These are phyloP conservation scores for Drosophila siamana DNA, from an alignment of 2,888 invertebrate species.

Conservation along the genomic window DNA sequence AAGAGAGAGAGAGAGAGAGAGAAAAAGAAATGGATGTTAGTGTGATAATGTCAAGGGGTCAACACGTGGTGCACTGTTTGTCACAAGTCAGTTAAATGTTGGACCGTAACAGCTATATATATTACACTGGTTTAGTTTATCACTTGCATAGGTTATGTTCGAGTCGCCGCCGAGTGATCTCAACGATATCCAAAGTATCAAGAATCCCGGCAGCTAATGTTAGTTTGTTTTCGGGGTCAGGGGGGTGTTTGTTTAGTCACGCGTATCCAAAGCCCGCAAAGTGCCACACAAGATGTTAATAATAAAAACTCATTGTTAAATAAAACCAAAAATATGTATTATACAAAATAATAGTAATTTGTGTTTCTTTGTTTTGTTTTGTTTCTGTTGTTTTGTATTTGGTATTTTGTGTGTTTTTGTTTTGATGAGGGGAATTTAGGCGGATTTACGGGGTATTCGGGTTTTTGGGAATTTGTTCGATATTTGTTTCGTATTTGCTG, in stretches of 20 bases:
- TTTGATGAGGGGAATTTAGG: slow-evolving; percentile 21
- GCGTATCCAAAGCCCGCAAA: slow-evolving; percentile 59
- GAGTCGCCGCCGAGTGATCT: slow-evolving; percentile 65
- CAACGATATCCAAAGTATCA: slow-evolving; percentile 75
- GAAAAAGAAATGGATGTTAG: slow-evolving; percentile 19
- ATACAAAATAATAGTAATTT: slow-evolving; percentile 30
- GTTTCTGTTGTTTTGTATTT: slow-evolving; percentile 7
- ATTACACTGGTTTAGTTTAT: slow-evolving; percentile 56
- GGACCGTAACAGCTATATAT: slow-evolving; percentile 45
- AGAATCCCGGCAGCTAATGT: slow-evolving; percentile 74
- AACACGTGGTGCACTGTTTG: slow-evolving; percentile 48
- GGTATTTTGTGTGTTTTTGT: not conserved
- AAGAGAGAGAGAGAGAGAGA: slow-evolving; percentile 13
- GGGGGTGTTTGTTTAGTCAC: slow-evolving; percentile 49
- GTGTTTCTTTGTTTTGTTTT: slow-evolving; percentile 3
- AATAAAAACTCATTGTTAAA: slow-evolving; percentile 66
- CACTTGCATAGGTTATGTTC: slow-evolving; percentile 78
- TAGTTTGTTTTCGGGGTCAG: slow-evolving; percentile 42
- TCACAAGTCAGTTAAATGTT: slow-evolving; percentile 40
- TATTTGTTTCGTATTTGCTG: slow-evolving; percentile 11
- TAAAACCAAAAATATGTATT: slow-evolving; percentile 39
- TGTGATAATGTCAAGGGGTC: slow-evolving; percentile 20
- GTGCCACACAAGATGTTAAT: slow-evolving; percentile 63
- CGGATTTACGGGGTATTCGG: slow-evolving; percentile 27
- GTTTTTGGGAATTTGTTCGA: slow-evolving; percentile 12